Base-by-base conservation (phyloP, 2,888 invertebrate species). In the Chromoteleia sp. region DNA sequence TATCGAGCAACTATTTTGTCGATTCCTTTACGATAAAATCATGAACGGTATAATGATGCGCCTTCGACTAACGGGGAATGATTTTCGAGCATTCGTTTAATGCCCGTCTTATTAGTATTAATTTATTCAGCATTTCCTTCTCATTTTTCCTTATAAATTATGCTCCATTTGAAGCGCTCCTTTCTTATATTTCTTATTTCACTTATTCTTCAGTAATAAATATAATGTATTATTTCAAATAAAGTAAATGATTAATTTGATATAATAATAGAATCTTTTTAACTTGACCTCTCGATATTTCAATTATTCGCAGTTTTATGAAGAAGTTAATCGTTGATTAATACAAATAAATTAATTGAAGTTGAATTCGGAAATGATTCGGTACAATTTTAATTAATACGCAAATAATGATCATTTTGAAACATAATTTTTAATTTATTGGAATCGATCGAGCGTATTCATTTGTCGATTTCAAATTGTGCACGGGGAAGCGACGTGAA, bases 131-230 rank as follows among this genome's bases (percentile, higher is more conserved):
- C 30, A n/a, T 30, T 56, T 48, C 50, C 19, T 36, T 33, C 30
- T 48, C 48, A 61, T 61, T 61, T 43, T 61, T 61, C 59, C 45
- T 41, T 17, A 4, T 43, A 15, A 43, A 43, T 10, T 41, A 17
- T 19, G 6, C 29, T 45, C 17, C 7, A n/a, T 19, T 39, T 7
- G 12, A 19, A n/a, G 36, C n/a, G 0, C 10, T 36, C 36, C 36
- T 2, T 0, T 7, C 1, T 1, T 29, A 29, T 29, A 29, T 29
- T n/a, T n/a, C n/a, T n/a, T n/a, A n/a, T 29, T 29, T 29, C 5
- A 29, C 29, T 29, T 29, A 10, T 36, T 36, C 10, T 50, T 12
- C 6, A 8, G 14, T 29, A 50, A 25, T n/a, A n/a, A n/a, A n/a
- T n/a, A n/a, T n/a, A n/a, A n/a, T n/a, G n/a, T n/a, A n/a, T n/a